A percentile compares a stretch with the other conserved stretches of the same genome.
phyloP scores from a whole-genome alignment of 2,113 vertebrate genomes.

The Gallinago jamesoni region DNA sequence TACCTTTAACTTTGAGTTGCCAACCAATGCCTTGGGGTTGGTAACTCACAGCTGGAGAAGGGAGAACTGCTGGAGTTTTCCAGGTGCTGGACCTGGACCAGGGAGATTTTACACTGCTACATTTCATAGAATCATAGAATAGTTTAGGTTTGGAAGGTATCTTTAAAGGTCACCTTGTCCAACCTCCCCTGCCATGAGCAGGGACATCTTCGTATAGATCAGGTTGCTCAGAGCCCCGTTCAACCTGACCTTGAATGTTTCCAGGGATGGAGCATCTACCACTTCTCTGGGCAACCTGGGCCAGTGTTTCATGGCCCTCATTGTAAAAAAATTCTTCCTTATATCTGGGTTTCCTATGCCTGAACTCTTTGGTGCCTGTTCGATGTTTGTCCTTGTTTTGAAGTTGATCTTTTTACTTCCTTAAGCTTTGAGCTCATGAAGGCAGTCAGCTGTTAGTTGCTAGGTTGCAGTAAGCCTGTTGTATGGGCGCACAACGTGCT shows the following conservation, averaged over 20 bases:
- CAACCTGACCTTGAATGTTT: background rate
- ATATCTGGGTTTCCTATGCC: rapidly evolving
- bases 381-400: background rate
- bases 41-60: background rate
- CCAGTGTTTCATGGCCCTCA: background rate
- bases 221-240: background rate
- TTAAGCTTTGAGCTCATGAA: background rate
- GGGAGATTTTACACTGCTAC: background rate
- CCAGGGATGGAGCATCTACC: background rate
- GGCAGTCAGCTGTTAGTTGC: slow-evolving; percentile 43
- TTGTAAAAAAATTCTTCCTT: rapidly evolving
- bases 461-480: slow-evolving; percentile 16
- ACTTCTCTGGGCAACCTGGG: background rate
- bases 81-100: background rate
- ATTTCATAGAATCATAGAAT: background rate
- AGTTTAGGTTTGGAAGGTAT: background rate
- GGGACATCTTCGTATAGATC: background rate
- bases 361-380: background rate
- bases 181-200: rapidly evolving
- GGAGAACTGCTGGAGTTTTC: background rate
- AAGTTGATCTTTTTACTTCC: slow-evolving; percentile 21
- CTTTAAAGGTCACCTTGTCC: background rate
- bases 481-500: background rate
- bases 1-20: background rate
- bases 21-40: background rate